Evolutionary conservation across 2,888 invertebrate species (phyloP), one percentile per base, ranked within the genome.

Genomic region (Ferdinandea cuprea): DNA sequence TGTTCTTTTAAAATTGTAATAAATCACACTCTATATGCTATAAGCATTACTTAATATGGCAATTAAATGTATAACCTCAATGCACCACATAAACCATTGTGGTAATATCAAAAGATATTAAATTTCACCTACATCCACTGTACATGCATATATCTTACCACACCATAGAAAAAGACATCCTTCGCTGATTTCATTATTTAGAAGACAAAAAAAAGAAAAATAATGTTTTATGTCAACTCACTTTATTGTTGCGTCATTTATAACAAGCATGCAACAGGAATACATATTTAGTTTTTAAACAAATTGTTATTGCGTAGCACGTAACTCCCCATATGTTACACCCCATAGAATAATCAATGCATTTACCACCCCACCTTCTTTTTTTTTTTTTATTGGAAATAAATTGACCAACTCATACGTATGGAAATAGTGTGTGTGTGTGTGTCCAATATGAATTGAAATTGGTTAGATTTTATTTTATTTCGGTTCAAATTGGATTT

Each of bases 171-270:
- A 59, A 52, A 66, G 81, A 77, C 54, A 81, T 77, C 81, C 81
- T 81, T 66, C 65, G 77, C 25, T 81, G 81, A 54, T 71, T 81
- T 37, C 69, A 76, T 81, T 77, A 61, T 61, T 40, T 35, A 44
- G 30, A n/a, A n/a, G n/a, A n/a, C n/a, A 37, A 56, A 58, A 35
- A 48, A 44, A 9, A 44, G 1, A 11, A 1, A n/a, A 13, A 30
- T 7, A 30, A n/a, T n/a, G n/a, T n/a, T 30, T 25, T 17, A 30
- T 21, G 2, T 8, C 11, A 44, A 44, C 8, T 8, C 19, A 17
- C 52, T 21, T 32, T 25, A 48, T 25, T 40, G 56, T 80, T 80
- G 56, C 68, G 68, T 40, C 73, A 42, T 68, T 56, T 66, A 25
- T 37, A 65, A 59, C 15, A 37, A 35, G n/a, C 48, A 68, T 73